Percentiles rank a stretch among this genome's conserved stretches.
phyloP scores from a whole-genome alignment of 2,113 vertebrate genomes.

The Bungarus multicinctus region DNA sequence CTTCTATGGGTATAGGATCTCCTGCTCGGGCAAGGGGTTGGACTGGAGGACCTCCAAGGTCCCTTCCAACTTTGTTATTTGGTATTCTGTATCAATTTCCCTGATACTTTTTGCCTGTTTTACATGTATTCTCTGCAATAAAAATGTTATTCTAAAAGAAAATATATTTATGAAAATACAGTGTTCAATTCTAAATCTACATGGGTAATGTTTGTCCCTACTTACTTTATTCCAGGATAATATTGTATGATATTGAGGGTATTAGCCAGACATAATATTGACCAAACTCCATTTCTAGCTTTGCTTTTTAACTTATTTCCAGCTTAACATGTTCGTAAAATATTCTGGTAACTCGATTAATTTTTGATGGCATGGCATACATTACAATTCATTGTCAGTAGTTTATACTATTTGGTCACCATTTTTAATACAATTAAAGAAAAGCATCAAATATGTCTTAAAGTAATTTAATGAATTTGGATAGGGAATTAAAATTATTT shows the following conservation, averaged over 20 bases:
- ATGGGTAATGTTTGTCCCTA: neutral
- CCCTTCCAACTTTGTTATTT: neutral
- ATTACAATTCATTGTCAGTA: neutral
- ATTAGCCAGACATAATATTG: neutral
- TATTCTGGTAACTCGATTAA: neutral
- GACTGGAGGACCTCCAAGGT: neutral
- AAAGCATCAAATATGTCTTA: neutral
- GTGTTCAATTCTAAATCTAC: neutral
- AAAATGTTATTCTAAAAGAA: neutral
- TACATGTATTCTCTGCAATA: neutral
- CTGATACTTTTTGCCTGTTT: neutral
- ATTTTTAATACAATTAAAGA: neutral
- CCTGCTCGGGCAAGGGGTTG: no score
- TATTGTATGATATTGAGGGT: neutral
- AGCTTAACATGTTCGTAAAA: no score
- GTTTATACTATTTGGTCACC: neutral
- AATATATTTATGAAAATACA: neutral
- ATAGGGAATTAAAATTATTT: neutral
- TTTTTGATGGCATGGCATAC: neutral
- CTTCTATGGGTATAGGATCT: neutral
- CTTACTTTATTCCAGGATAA: neutral
- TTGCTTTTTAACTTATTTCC: neutral
- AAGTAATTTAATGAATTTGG: neutral
- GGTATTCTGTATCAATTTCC: neutral
- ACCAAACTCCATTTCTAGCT: neutral